Base-by-base conservation (phyloP, 2,113 vertebrate genomes). In the Passer domesticus region DNA sequence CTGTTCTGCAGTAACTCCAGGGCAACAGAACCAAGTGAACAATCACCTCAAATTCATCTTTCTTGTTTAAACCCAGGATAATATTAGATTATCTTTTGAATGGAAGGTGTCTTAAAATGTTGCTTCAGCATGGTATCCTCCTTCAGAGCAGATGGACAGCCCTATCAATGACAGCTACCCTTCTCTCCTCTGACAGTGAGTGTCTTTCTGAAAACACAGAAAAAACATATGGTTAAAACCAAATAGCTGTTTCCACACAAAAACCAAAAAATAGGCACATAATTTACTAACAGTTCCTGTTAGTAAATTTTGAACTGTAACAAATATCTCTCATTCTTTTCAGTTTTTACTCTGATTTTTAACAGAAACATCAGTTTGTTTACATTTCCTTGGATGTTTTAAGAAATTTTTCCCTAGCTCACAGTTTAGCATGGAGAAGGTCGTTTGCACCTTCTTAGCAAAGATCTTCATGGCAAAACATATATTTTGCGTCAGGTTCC, bases 171-270 rank as follows among this genome's bases (percentile, higher is more conserved):
- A n/a, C n/a, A 60, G n/a, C 55, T 43, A 39, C 23, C 0, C 1
- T 16, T 60, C 24, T 31, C 89, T 74, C 74, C 31, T 77, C 82
- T 63, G 70, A 31, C 24, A 53, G 8, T 2, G 13, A 15, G 2
- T 22, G 19, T 53, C 37, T 53, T 68, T 63, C 92, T 93, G 93
- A 73, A 91, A 95, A 76, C 1, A 88, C 16, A 97, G 33, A 47
- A 79, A 55, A 83, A 87, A 70, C 4, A 41, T 84, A 9, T 5
- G 3, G 27, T 90, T 74, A 87, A 75, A 58, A 11, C 5, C 9
- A 13, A 68, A 24, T 12, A 69, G 67, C 15, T n/a, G 4, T 72
- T 89, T 81, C 35, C 44, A 82, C 27, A 66, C 9, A 4, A 62
- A 90, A 31, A 84, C 3, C 7, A 67, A 81, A 80, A 70, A 46